Evolutionary conservation across 53 echinoderm and acorn worm species (phyloP).

Genomic region (Zoroaster sp.): DNA sequence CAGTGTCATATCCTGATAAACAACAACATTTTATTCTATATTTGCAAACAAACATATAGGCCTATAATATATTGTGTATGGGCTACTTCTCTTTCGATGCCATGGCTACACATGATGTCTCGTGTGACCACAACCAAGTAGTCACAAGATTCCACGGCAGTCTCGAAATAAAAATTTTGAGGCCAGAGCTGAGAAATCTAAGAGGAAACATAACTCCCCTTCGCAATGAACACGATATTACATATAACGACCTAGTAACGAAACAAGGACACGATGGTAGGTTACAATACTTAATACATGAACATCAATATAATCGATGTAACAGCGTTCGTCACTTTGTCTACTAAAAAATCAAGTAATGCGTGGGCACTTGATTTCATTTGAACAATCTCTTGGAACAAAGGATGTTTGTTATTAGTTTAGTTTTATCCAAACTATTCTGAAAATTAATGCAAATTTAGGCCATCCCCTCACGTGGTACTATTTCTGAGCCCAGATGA

Average conservation of each 20-base stretch:
- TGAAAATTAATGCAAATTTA: no score
- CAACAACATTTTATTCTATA: no score
- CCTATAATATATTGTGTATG: no score
- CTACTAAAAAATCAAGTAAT: not conserved
- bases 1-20: no score
- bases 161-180: not conserved
- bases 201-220: not conserved
- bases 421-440: no score
- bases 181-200: not conserved
- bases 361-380: slow-evolving; percentile 30
- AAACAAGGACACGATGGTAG: not conserved
- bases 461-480: no score
- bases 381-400: no score
- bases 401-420: no score
- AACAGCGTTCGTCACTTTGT: not conserved
- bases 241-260: not conserved
- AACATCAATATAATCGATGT: not conserved
- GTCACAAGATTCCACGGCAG: not conserved
- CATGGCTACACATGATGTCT: not conserved
- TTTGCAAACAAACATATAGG: no score
- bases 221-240: not conserved
- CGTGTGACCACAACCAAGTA: not conserved
- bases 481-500: no score
- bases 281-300: not conserved
- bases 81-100: not conserved